Conservation (phyloP, 2,797 vertebrate species). For the Antennarius maculatus region DNA sequence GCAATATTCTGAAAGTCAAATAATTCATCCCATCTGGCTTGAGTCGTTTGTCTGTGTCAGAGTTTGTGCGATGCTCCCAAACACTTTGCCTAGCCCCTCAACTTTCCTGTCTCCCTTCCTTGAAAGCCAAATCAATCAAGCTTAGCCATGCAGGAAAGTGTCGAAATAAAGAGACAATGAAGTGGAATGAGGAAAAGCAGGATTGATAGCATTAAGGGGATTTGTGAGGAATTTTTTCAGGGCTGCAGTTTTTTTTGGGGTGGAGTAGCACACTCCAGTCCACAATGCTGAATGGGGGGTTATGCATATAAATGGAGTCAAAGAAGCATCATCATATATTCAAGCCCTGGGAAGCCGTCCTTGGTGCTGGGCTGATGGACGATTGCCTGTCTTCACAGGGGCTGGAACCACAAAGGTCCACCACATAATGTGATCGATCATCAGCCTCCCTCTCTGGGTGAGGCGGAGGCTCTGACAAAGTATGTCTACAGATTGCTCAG, state of each 20-base stretch:
- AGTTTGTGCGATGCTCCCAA: constrained; percentile 71
- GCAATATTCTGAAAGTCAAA: constrained; percentile 58
- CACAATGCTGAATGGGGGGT: constrained; percentile 63
- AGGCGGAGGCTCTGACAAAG: constrained; percentile 15
- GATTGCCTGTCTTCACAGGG: constrained; percentile 50
- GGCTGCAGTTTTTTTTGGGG: constrained; percentile 37
- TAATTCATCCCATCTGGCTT: constrained; percentile 44
- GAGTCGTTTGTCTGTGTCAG: constrained; percentile 75
- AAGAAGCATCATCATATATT: constrained; percentile 59
- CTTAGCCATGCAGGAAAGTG: constrained; percentile 77
- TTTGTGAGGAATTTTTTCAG: constrained; percentile 57
- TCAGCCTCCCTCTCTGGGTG: constrained; percentile 21
- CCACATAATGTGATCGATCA: constrained; percentile 40
- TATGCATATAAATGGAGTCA: constrained; percentile 64
- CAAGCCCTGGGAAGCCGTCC: constrained; percentile 38
- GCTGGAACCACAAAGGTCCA: constrained; percentile 51
- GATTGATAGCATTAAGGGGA: constrained; percentile 75
- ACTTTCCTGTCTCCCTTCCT: constrained; percentile 74
- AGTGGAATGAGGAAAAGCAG: constrained; percentile 77
- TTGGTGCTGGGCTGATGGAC: constrained; percentile 48
- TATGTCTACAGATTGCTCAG: constrained; percentile 24
- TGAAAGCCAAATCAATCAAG: constrained; percentile 78
- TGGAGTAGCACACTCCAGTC: constrained; percentile 35
- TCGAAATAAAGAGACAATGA: constrained; percentile 80
- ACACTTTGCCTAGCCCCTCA: constrained; percentile 73